phyloP scores from a whole-genome alignment of 2,888 invertebrate species.

The Maniola hyperantus region DNA sequence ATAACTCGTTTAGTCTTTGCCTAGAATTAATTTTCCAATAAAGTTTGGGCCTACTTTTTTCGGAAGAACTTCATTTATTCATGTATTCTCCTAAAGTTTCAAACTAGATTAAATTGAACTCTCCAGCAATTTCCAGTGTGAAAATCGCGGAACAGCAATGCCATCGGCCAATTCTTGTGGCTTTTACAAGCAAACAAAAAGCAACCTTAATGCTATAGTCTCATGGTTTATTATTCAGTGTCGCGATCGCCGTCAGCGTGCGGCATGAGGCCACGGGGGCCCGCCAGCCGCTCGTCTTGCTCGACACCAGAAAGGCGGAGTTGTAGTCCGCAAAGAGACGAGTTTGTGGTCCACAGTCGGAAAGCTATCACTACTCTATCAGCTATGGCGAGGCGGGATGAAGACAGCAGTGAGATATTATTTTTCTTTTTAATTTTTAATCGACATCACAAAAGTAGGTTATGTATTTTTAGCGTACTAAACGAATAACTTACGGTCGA shows the following conservation, averaged over 20 bases:
- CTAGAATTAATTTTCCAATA: neutral
- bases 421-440: too few species aligned
- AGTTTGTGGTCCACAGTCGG: slow-evolving; percentile 92
- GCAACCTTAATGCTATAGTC: neutral
- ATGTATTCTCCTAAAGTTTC: neutral
- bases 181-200: neutral
- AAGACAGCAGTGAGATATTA: slow-evolving; percentile 36
- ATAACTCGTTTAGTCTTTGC: too few species aligned
- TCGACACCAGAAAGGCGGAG: slow-evolving; percentile 72
- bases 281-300: slow-evolving; percentile 61
- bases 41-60: neutral
- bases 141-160: neutral
- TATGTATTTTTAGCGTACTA: too few species aligned
- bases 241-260: slow-evolving; percentile 78
- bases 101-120: neutral
- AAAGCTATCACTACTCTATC: slow-evolving; percentile 89
- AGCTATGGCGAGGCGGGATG: slow-evolving; percentile 74
- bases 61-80: too few species aligned
- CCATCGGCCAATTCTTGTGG: slow-evolving; percentile 75
- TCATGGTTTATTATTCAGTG: slow-evolving; percentile 53
- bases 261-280: slow-evolving; percentile 53
- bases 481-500: too few species aligned
- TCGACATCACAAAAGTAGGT: too few species aligned
- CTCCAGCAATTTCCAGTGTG: neutral
- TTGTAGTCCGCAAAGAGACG: slow-evolving; percentile 81